Evolutionary conservation across 2,113 vertebrate species (phyloP), one percentile per base, ranked within the genome.

Genomic region (Felis chaus): DNA sequence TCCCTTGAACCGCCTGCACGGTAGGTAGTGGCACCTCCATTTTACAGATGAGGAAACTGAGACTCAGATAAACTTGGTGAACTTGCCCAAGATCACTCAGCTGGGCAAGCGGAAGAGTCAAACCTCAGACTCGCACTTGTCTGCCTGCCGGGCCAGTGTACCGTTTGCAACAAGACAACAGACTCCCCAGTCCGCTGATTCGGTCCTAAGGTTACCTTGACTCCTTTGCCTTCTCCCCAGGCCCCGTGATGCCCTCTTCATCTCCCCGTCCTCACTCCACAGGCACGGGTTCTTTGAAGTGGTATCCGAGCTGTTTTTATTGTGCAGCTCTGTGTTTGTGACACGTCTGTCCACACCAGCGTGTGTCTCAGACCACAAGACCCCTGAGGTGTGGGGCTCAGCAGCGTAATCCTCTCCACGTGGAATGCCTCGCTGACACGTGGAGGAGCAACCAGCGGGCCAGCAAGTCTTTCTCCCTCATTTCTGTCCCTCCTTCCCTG

Each of bases 251-350:
- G 25, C 50, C 63, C n/a, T 8, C 31, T 13, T 33, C 21, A 2
- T 4, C 25, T 57, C 53, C 68, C 50, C 0, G 0, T 57, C 33
- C 50, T 31, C 3, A 7, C 48, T 25, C 31, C 41, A 21, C 80
- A 48, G 41, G 27, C 12, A 2, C 50, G 14, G 41, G n/a, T 3
- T 87, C 57, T 91, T 21, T n/a, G 57, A 50, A 36, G 16, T 36
- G 29, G 41, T 14, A 27, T 50, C 57, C 36, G 63, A 6, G 29
- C 66, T 81, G 81, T 61, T 31, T 98, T 98, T 97, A 98, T 96
- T 97, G 33, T 66, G 48, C 53, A n/a, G n/a, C 23, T 53, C 45
- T 53, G 55, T 41, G 53, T 69, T 41, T 4, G 8, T 63, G 36
- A 18, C 53, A 36, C 2, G 4, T n/a, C 19, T 65, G 25, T 63